phyloP scores from a whole-genome alignment of 2,113 vertebrate species.

The Sakesphorus luctuosus region DNA sequence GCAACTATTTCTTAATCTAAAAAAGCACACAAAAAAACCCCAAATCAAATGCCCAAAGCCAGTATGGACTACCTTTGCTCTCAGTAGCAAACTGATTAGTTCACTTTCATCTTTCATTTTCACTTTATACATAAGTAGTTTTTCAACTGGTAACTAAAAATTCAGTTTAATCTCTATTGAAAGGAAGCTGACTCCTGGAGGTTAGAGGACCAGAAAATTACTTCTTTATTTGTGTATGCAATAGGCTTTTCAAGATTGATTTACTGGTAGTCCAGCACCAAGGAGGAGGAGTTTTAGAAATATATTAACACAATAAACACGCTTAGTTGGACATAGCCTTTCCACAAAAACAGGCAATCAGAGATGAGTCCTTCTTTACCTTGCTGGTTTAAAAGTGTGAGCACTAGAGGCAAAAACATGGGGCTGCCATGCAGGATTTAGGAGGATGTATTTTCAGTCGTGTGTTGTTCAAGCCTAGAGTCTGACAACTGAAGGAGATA shows the following conservation, averaged over 20 bases:
- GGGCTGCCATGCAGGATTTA: not conserved
- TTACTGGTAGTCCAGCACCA: not conserved
- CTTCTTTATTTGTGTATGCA: not conserved
- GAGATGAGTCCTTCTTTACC: not conserved
- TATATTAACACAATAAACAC: not conserved
- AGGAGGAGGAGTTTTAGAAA: not conserved
- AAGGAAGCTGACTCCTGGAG: not conserved
- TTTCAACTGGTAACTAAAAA: not conserved
- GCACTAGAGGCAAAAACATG: not conserved
- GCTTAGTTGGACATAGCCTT: not conserved
- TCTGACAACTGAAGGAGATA: not conserved
- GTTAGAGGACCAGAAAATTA: not conserved
- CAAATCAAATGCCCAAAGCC: not conserved
- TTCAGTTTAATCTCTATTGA: not conserved
- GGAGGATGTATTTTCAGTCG: not conserved
- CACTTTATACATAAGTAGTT: not conserved
- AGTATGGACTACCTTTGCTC: not conserved
- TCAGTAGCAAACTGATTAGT: not conserved
- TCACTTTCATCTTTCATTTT: not conserved
- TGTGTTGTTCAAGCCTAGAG: not conserved
- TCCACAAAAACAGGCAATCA: not conserved
- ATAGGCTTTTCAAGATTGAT: not conserved
- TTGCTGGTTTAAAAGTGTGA: not conserved
- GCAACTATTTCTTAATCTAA: not conserved
- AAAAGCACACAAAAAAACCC: not conserved